phyloP scores from a whole-genome alignment of 2,113 vertebrate genomes.

The Rattus norvegicus region GRCr8 NC_086023.1:125381001-125381500 shows the following conservation, averaged over 20 bases:
- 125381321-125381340: neutral
- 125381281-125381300: neutral
- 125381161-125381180: neutral
- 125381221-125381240: neutral
- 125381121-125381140: neutral
- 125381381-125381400: neutral
- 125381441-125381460: neutral
- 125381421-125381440: neutral
- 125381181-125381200: neutral
- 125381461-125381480: neutral
- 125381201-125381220: neutral
- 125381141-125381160: neutral
- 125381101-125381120: neutral
- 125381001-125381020: neutral
- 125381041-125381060: neutral
- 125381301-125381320: neutral
- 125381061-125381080: neutral
- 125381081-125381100: neutral
- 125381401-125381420: neutral
- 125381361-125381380: neutral
- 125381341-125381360: constrained; percentile 24
- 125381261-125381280: neutral
- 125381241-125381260: neutral
- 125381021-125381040: neutral
- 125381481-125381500: neutral